Percentiles rank a stretch among this genome's conserved stretches.
These are phyloP conservation scores for Spodoptera exigua DNA, from an alignment of 2,888 invertebrate genomes.

Conservation along the genomic window DNA sequence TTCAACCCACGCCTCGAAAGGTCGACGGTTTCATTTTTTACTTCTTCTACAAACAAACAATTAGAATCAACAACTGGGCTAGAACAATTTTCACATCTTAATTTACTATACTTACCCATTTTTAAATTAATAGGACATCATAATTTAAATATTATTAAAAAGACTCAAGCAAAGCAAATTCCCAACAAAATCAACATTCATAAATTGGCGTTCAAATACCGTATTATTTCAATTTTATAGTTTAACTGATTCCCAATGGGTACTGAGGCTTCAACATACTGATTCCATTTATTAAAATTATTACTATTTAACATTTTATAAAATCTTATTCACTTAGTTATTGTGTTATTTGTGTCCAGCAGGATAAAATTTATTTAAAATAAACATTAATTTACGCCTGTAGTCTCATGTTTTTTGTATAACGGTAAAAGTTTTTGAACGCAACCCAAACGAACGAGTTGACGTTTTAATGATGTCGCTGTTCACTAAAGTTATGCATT, in stretches of 20 bases:
- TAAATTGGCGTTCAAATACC: constrained; percentile 71
- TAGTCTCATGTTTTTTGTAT: no score
- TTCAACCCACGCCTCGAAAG: constrained; percentile 94
- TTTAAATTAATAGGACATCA: constrained; percentile 66
- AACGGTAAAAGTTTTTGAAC: no score
- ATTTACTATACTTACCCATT: constrained; percentile 72
- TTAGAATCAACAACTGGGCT: constrained; percentile 7
- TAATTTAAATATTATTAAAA: constrained; percentile 64
- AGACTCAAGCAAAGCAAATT: constrained; percentile 62
- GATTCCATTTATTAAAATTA: no score
- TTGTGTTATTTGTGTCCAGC: no score
- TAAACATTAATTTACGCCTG: no score
- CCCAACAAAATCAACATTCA: constrained; percentile 75
- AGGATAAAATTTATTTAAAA: no score
- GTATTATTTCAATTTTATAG: neutral
- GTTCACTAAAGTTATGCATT: no score
- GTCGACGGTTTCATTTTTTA: constrained; percentile 90
- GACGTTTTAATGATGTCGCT: no score
- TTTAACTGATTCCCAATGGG: neutral
- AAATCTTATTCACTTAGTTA: no score
- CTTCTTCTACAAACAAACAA: constrained; percentile 60
- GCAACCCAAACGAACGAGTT: no score
- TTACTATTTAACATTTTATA: no score
- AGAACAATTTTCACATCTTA: neutral
- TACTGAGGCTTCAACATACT: no score